Evolutionary conservation across 2,113 vertebrate species (phyloP), one percentile per base, ranked within the genome.

Genomic region (Conger conger): DNA sequence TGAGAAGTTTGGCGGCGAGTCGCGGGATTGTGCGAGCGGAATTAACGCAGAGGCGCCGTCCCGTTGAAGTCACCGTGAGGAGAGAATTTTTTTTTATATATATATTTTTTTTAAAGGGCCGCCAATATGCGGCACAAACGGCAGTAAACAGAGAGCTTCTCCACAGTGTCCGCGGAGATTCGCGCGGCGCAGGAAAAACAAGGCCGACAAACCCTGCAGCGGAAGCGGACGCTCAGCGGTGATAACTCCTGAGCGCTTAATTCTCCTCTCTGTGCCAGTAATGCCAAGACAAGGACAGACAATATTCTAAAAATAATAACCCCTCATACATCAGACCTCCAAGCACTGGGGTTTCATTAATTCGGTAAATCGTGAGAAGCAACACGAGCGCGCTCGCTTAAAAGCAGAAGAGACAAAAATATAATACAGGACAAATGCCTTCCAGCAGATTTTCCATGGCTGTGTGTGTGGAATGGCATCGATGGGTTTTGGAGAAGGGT

Each of bases 341-440:
- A 77, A 38, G 76, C 33, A 37, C 36, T 20, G 18, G 27, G 33
- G 35, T 78, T 78, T 78, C 33, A 78, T 78, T 78, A 37, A 78
- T 78, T 20, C 76, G 23, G 76, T 36, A 78, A 38, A 38, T 78
- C 36, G 16, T 78, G 76, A 78, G 35, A 37, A 78, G 37, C 76
- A 78, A 36, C 36, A 38, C 76, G 18, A 78, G 35, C 15, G 38
- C 36, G 15, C 76, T 38, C 17, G n/a, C 76, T 37, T 78, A 78
- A 78, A 78, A 78, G 76, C 76, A 78, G 36, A 78, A 78, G 4
- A 78, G 35, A 78, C 76, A 78, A 78, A 38, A 38, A 33, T 78
- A 78, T 78, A 36, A 78, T 38, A 2, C 18, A 9, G 76, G 76
- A 78, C 38, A 13, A 38, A 78, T 78, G 76, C 4, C 35, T 38